These are phyloP conservation scores for Pogoniulus pusillus DNA, from an alignment of 2,797 vertebrate species.

Conservation along the genomic window DNA sequence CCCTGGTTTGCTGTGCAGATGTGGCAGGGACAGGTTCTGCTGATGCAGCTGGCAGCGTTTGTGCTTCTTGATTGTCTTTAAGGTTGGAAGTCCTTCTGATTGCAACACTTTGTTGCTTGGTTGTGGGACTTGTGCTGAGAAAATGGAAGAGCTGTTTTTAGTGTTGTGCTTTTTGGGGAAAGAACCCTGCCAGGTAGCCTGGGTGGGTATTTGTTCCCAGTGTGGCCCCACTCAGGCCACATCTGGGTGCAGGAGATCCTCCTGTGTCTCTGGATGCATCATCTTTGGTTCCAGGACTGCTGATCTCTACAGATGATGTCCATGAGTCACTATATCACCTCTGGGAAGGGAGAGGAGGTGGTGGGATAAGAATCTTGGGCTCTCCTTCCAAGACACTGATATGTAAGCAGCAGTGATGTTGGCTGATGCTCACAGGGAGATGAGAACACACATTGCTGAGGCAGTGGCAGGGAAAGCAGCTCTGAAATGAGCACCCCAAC, in stretches of 20 bases:
- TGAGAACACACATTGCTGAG: background rate
- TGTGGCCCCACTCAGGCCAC: background rate
- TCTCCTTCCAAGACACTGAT: background rate
- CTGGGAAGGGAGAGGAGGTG: background rate
- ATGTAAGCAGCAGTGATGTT: rapidly evolving
- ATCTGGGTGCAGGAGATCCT: background rate
- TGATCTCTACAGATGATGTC: rapidly evolving
- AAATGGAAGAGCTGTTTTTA: background rate
- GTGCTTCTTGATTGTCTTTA: background rate
- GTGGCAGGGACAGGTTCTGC: background rate
- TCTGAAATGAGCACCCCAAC: background rate
- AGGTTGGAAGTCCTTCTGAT: background rate
- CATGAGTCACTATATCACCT: rapidly evolving
- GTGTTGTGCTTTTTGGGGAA: background rate
- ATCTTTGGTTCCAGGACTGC: background rate
- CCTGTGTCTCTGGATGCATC: background rate
- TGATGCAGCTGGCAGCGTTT: background rate
- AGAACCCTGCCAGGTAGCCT: no score
- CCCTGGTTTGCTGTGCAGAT: background rate
- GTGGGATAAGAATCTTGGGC: background rate
- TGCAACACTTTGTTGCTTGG: background rate
- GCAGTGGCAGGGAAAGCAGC: background rate
- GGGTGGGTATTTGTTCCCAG: rapidly evolving
- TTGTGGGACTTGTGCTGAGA: background rate
- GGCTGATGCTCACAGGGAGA: background rate